phyloP scores from a whole-genome alignment of 1,140 invertebrate genomes.

The Teleopsis dalmanni region DNA sequence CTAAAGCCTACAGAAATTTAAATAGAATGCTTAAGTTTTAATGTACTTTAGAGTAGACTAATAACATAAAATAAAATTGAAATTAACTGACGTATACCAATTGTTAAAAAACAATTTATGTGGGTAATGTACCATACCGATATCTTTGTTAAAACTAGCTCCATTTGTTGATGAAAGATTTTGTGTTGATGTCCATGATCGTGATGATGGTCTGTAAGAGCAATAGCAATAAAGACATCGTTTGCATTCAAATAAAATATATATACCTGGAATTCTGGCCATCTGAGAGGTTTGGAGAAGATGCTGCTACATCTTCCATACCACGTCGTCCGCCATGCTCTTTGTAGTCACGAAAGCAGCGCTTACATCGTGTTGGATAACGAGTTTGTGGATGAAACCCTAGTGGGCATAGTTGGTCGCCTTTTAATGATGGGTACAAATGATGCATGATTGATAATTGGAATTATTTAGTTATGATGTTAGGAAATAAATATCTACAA shows the following conservation, averaged over 20 bases:
- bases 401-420: conserved; percentile 79
- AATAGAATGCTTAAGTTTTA: too few species aligned
- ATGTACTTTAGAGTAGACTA: too few species aligned
- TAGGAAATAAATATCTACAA: too few species aligned
- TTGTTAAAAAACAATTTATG: too few species aligned
- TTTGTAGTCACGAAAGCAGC: conserved; percentile 90
- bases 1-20: too few species aligned
- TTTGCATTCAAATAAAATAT: not conserved
- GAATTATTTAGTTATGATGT: too few species aligned
- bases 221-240: not conserved
- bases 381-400: conserved; percentile 91
- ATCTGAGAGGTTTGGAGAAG: conserved; percentile 65
- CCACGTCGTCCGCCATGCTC: conserved; percentile 70
- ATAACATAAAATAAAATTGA: too few species aligned
- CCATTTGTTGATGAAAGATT: conserved; percentile 45
- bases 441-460: too few species aligned
- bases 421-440: conserved; percentile 70
- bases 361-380: conserved; percentile 86
- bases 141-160: conserved; percentile 32
- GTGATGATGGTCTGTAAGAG: conserved; percentile 27
- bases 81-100: too few species aligned
- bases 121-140: conserved; percentile 32
- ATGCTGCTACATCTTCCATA: conserved; percentile 63
- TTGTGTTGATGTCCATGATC: conserved; percentile 51
- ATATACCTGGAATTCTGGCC: conserved; percentile 52